Base-by-base conservation (phyloP, 2,113 vertebrate genomes). In the Ibidorhyncha struthersii region DNA sequence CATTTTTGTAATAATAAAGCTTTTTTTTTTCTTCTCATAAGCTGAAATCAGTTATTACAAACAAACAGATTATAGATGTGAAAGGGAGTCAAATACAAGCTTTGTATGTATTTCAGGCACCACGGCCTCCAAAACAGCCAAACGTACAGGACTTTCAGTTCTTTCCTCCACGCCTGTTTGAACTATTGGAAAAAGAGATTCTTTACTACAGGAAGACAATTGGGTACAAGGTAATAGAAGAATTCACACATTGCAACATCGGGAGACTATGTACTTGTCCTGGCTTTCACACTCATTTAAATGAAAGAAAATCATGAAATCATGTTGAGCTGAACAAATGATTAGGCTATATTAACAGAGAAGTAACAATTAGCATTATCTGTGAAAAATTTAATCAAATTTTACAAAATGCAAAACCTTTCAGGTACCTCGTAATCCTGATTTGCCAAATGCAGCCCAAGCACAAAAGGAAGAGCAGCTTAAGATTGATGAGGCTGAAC, bases 131-230 rank as follows among this genome's bases (percentile, higher is more conserved):
- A 38, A 99, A 99, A 93, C 99, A 99, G 91, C 99, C 99, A 92
- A 99, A 99, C 53, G 99, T 99, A 70, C 99, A 99, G 95, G 99
- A 99, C 97, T 99, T 99, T 73, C 99, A 99, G 97, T 99, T 99
- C 96, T 99, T 99, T 90, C 99, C 99, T 69, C 99, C 99, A 41
- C 99, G 99, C 76, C 98, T 99, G 53, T 99, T 99, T 98, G 99
- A 99, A 96, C 98, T 99, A 36, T 81, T 99, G 73, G 99, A 99
- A 96, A 99, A 99, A 96, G 99, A 99, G 97, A 99, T 99, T 96
- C 98, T 99, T 15, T 99, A 99, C 98, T 99, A 99, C 97, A 99
- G 99, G 79, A 99, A 99, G 95, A 99, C 99, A n/a, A 99, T 99
- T 65, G 99, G 99, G 77, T 99, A 99, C 97, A 99, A 99, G 99